Conservation (phyloP, 1,140 invertebrate species). For the Danaus plexippus region DNA sequence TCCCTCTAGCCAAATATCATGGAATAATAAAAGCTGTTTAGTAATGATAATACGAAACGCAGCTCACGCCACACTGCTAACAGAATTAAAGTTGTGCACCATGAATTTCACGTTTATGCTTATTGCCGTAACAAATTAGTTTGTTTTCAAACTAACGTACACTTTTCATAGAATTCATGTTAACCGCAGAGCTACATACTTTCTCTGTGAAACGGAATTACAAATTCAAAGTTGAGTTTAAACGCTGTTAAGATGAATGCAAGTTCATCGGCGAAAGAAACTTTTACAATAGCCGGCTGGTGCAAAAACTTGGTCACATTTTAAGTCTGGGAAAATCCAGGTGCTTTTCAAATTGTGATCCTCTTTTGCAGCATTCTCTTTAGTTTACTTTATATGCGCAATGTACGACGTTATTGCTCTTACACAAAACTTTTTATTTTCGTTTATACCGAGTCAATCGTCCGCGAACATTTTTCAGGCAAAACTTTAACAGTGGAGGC, state of each 20-base stretch:
- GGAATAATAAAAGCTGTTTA: slow-evolving; percentile 71
- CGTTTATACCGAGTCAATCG: slow-evolving; percentile 70
- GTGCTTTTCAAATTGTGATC: slow-evolving; percentile 58
- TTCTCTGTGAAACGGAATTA: slow-evolving; percentile 16
- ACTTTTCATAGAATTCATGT: slow-evolving; percentile 21
- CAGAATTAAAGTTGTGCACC: slow-evolving; percentile 58
- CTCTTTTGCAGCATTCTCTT: slow-evolving; percentile 50
- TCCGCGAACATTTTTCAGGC: slow-evolving; percentile 70
- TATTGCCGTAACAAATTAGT: slow-evolving; percentile 42
- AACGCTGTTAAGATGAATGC: slow-evolving; percentile 30
- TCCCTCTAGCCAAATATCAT: slow-evolving; percentile 67
- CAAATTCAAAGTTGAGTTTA: slow-evolving; percentile 26
- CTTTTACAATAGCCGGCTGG: slow-evolving; percentile 40
- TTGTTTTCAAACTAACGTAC: slow-evolving; percentile 33
- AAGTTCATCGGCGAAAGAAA: slow-evolving; percentile 31
- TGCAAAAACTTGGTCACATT: slow-evolving; percentile 45
- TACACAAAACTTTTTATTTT: slow-evolving; percentile 71
- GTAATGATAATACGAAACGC: slow-evolving; percentile 65
- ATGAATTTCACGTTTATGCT: slow-evolving; percentile 50
- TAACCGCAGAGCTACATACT: slow-evolving; percentile 10
- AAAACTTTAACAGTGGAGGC: slow-evolving; percentile 70
- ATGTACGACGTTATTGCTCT: slow-evolving; percentile 65
- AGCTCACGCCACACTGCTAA: slow-evolving; percentile 47
- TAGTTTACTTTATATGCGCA: slow-evolving; percentile 54
- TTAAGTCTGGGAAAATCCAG: slow-evolving; percentile 47